These are phyloP conservation scores for Rhagophthalmus giganteus DNA, from an alignment of 2,888 invertebrate genomes.

Conservation along the genomic window DNA sequence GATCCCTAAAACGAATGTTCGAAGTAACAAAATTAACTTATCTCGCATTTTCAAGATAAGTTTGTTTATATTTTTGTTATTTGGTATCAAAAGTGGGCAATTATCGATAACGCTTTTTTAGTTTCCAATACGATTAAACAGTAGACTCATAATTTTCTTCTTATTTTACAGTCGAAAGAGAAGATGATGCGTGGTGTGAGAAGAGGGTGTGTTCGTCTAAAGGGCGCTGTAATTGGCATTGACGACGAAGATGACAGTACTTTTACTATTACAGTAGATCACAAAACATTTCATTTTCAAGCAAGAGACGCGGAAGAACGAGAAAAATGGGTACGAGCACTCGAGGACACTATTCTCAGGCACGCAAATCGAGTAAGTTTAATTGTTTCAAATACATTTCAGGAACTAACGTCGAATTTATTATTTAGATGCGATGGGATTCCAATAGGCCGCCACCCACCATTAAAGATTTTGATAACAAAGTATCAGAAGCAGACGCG, in stretches of 20 bases:
- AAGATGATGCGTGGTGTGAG: slow-evolving; percentile 98
- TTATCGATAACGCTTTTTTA: no score
- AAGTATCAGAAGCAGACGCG: slow-evolving; percentile 93
- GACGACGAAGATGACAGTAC: slow-evolving; percentile 99
- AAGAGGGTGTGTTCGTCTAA: slow-evolving; percentile 94
- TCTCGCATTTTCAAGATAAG: no score
- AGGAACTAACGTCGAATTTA: slow-evolving; percentile 8
- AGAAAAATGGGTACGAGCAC: slow-evolving; percentile 92
- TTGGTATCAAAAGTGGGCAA: no score
- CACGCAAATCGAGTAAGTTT: slow-evolving; percentile 68
- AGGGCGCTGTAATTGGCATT: slow-evolving; percentile 97
- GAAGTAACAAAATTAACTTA: no score
- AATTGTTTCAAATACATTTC: not conserved
- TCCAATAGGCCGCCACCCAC: slow-evolving; percentile 62
- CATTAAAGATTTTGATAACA: slow-evolving; percentile 77
- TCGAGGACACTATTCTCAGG: slow-evolving; percentile 91
- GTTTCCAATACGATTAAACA: not conserved
- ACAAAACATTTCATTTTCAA: slow-evolving; percentile 99
- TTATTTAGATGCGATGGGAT: slow-evolving; percentile 62
- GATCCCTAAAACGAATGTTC: no score
- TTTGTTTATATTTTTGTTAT: not conserved
- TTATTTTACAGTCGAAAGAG: slow-evolving; percentile 81
- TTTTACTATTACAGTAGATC: slow-evolving; percentile 98
- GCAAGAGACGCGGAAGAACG: slow-evolving; percentile 93
- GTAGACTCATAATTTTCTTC: not conserved